Percentiles rank a stretch among this genome's conserved stretches.
phyloP scores from a whole-genome alignment of 2,888 invertebrate species.

The Chirona hameri region DNA sequence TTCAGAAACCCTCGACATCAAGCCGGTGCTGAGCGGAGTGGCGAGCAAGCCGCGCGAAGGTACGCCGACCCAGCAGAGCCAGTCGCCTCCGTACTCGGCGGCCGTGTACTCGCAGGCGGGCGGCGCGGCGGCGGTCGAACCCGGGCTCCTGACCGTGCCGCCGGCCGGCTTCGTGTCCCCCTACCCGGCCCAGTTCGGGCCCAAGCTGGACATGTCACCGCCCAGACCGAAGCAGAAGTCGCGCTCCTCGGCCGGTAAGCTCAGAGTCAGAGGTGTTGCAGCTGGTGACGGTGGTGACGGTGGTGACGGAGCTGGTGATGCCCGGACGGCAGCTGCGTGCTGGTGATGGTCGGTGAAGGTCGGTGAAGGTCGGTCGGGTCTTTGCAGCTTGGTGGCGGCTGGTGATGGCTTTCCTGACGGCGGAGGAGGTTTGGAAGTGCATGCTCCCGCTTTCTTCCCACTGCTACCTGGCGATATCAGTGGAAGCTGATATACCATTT shows the following conservation, averaged over 20 bases:
- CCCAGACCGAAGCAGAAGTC: slow-evolving; percentile 27
- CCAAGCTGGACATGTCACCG: slow-evolving; percentile 5
- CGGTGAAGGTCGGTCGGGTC: neutral
- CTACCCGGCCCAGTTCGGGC: slow-evolving; percentile 4
- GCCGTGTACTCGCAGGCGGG: neutral
- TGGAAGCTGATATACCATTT: too few species aligned
- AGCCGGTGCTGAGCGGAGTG: neutral
- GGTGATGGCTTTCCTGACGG: neutral
- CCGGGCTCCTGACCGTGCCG: neutral
- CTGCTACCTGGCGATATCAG: too few species aligned
- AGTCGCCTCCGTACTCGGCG: neutral
- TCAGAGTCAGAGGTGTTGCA: neutral
- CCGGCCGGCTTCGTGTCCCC: neutral
- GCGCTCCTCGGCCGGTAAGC: slow-evolving; percentile 27
- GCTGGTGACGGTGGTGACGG: neutral
- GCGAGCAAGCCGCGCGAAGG: neutral
- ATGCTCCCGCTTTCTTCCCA: too few species aligned
- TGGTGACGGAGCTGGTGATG: neutral
- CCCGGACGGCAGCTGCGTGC: neutral
- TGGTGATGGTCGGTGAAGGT: neutral
- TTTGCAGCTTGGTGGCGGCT: neutral
- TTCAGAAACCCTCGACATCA: slow-evolving; percentile 2
- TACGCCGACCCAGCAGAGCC: slow-evolving; percentile 25
- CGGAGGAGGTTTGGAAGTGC: too few species aligned
- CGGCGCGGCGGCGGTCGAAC: neutral